phyloP scores from a whole-genome alignment of 2,113 vertebrate genomes.

The Cricetomys ansorgei region DNA sequence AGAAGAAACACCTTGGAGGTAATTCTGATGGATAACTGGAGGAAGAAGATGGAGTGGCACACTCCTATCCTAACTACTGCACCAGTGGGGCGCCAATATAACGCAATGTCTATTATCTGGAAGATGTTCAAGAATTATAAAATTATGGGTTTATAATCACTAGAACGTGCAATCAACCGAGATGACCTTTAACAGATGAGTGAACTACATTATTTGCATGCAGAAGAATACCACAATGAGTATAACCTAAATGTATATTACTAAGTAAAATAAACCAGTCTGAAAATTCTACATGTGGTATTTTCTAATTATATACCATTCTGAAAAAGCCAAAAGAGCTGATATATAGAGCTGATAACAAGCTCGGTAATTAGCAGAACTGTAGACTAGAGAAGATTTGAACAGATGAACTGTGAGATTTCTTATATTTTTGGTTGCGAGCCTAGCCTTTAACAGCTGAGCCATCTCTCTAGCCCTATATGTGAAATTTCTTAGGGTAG shows the following conservation, averaged over 20 bases:
- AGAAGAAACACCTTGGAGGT: background rate
- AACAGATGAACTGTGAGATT: background rate
- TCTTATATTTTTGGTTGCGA: background rate
- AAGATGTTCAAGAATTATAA: background rate
- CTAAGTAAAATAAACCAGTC: background rate
- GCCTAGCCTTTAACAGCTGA: background rate
- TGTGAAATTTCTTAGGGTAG: background rate
- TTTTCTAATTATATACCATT: background rate
- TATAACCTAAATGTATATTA: background rate
- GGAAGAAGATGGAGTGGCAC: background rate
- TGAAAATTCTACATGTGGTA: background rate
- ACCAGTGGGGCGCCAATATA: accelerated
- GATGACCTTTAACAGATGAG: background rate
- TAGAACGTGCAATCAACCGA: background rate
- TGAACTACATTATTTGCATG: background rate
- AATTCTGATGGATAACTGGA: background rate
- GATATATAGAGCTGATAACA: background rate
- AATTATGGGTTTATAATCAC: background rate
- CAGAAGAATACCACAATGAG: background rate
- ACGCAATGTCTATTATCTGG: background rate
- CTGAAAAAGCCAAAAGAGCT: background rate
- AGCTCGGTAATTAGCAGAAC: background rate
- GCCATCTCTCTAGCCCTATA: background rate
- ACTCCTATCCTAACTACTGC: background rate
- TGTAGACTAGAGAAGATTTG: background rate